A percentile compares a stretch with the other conserved stretches of the same genome.
Evolutionary conservation across 2,797 vertebrate species (phyloP).

Genomic region (Enteromius fasciolatus): DNA sequence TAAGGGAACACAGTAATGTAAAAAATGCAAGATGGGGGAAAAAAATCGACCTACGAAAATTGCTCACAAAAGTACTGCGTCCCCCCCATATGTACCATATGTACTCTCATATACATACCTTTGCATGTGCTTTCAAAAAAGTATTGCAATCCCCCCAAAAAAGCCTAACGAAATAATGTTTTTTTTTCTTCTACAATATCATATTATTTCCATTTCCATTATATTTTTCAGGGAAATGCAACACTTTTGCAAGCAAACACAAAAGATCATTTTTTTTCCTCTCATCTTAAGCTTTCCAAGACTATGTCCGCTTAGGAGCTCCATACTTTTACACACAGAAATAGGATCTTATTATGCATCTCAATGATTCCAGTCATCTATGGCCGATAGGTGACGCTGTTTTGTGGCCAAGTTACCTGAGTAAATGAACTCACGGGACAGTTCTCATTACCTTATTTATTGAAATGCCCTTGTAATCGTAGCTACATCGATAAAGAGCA

Average conservation of each 20-base stretch:
- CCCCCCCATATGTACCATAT: not conserved
- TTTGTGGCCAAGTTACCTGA: not conserved
- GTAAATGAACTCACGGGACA: not conserved
- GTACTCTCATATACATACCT: not conserved
- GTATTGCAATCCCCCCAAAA: too few relatives aligned
- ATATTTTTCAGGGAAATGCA: not conserved
- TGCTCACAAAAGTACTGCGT: too few relatives aligned
- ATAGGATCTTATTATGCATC: not conserved
- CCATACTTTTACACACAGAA: not conserved
- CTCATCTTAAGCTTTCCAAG: not conserved
- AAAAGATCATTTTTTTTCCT: not conserved
- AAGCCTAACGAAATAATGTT: not conserved
- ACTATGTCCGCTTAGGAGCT: not conserved
- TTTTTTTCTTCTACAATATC: not conserved
- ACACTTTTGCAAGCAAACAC: not conserved
- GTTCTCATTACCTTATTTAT: conserved; percentile 8
- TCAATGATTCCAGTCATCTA: not conserved
- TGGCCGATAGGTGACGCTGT: not conserved
- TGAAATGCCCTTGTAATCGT: conserved; percentile 2
- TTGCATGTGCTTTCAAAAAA: not conserved
- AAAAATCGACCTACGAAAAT: not conserved
- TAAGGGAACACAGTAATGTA: not conserved
- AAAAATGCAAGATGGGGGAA: not conserved
- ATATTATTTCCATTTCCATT: not conserved
- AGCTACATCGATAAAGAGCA: conserved; percentile 64